These are phyloP conservation scores for Schizopygopsis malacanthus DNA, from an alignment of 2,797 vertebrate species.

Conservation along the genomic window DNA sequence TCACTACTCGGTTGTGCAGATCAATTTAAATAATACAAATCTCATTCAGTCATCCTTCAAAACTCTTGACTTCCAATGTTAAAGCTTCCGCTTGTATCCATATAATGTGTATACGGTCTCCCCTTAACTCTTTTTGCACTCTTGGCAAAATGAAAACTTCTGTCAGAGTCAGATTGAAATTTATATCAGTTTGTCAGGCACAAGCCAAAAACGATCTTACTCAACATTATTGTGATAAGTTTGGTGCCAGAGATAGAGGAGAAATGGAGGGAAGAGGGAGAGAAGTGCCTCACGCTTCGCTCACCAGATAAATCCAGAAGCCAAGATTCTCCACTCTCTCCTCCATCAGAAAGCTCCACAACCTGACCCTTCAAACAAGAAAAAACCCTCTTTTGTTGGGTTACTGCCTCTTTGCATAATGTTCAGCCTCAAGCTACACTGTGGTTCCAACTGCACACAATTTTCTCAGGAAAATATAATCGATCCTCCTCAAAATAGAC, in stretches of 20 bases:
- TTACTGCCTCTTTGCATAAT: constrained; percentile 73
- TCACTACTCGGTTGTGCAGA: constrained; percentile 30
- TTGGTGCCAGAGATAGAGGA: constrained; percentile 82
- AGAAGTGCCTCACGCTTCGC: constrained; percentile 76
- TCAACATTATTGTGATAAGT: constrained; percentile 85
- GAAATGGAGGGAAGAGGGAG: constrained; percentile 78
- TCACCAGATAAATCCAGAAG: constrained; percentile 79
- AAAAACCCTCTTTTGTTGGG: constrained; percentile 60
- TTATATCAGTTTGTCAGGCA: constrained; percentile 83
- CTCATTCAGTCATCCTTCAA: constrained; percentile 49
- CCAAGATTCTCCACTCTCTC: constrained; percentile 76
- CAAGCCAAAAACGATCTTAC: constrained; percentile 81
- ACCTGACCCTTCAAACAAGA: constrained; percentile 69
- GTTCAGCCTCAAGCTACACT: constrained; percentile 59
- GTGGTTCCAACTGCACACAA: constrained; percentile 60
- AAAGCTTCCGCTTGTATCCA: constrained; percentile 67
- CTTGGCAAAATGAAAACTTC: constrained; percentile 84
- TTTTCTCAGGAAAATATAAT: constrained; percentile 67
- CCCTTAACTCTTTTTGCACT: constrained; percentile 74
- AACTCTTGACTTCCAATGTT: constrained; percentile 57
- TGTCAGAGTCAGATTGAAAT: constrained; percentile 82
- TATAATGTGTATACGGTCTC: constrained; percentile 60
- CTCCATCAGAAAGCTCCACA: constrained; percentile 72
- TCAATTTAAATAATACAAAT: constrained; percentile 38
- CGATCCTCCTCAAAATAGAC: constrained; percentile 59